Evolutionary conservation across 2,113 vertebrate species (phyloP), one percentile per base, ranked within the genome.

Genomic region (Notarius lentiginosus): DNA sequence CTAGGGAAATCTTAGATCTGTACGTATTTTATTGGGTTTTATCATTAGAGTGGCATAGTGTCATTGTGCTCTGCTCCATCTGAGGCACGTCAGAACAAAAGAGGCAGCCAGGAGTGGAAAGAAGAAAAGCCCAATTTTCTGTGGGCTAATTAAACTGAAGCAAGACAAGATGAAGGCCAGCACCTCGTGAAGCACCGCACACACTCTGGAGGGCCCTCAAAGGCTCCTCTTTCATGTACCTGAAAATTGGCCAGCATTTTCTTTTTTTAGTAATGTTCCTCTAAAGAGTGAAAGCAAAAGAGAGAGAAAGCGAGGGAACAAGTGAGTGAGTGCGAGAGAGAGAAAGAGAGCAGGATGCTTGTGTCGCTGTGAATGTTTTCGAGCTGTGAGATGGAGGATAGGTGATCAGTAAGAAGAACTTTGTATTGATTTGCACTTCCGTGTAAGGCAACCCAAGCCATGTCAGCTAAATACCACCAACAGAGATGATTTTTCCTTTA

Each of bases 121-220:
- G 73, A 87, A 83, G 86, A 85, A 90, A 87, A 90, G 87, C 47
- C 68, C 85, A 87, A 85, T 87, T 89, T 88, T 83, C 89, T 89
- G 49, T 41, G 72, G 79, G 86, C 83, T 90, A 89, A 90, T 90
- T 87, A 87, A 86, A 90, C 81, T 86, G 82, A 86, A 82, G 82
- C 66, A 84, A 88, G 88, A 84, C 86, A 84, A 90, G 89, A 90
- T 88, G 89, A 88, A 90, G 89, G 89, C 76, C 87, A 79, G 85
- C 49, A 80, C 82, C 81, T 81, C 63, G 4, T 65, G 86, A 60
- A 82, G 82, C 53, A 41, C 82, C 81, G 72, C 83, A 84, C 82
- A 81, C 77, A 79, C 47, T 56, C 58, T 82, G 82, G 83, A 87
- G 88, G 88, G 88, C 80, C 85, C 85, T 88, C 86, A 79, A 87